Evolutionary conservation across 2,888 invertebrate genomes (phyloP).

Genomic region (Tipula helvola): DNA sequence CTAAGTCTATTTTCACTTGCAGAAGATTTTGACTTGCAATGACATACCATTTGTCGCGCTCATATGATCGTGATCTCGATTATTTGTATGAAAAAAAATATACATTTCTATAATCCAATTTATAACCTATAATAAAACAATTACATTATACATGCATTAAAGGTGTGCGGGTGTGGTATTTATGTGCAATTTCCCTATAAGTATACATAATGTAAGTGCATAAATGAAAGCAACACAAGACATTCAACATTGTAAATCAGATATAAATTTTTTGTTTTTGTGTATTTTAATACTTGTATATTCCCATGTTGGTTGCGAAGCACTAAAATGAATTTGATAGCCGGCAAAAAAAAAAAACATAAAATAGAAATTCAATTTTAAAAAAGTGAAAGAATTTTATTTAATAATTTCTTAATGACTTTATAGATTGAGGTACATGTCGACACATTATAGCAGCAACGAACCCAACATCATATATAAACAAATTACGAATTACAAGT

Average conservation of each 20-base stretch:
- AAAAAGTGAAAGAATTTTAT: background rate
- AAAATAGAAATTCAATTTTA: background rate
- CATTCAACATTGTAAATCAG: background rate
- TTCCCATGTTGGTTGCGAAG: background rate
- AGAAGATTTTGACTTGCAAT: background rate
- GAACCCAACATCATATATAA: background rate
- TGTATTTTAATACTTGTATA: background rate
- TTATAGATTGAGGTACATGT: background rate
- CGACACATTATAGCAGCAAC: background rate
- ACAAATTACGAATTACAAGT: background rate
- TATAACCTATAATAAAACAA: background rate
- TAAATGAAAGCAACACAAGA: background rate
- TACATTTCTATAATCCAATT: background rate
- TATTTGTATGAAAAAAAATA: background rate
- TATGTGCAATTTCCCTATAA: background rate
- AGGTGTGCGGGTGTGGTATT: background rate
- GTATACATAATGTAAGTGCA: background rate
- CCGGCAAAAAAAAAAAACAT: background rate
- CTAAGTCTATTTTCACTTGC: too few species aligned
- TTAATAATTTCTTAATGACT: background rate
- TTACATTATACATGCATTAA: background rate
- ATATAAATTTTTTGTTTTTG: background rate
- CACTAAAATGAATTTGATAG: background rate
- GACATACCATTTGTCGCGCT: background rate
- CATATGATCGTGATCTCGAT: background rate